These are phyloP conservation scores for Hybognathus amarus DNA, from an alignment of 2,797 vertebrate species.

Conservation along the genomic window DNA sequence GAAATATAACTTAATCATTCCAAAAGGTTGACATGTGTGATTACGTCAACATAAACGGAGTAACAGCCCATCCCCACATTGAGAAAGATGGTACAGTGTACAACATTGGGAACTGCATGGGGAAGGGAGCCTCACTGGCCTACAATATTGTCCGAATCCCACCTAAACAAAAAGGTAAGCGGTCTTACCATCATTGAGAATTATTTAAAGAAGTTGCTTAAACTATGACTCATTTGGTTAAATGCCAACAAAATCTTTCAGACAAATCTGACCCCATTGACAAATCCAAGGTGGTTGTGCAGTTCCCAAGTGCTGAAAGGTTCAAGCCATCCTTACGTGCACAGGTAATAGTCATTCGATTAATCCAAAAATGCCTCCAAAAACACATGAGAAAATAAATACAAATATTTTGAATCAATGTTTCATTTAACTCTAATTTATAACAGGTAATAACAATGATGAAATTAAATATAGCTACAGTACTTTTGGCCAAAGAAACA, in stretches of 20 bases:
- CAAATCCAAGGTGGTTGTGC: constrained; percentile 92
- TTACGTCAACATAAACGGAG: constrained; percentile 90
- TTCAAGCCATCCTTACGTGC: constrained; percentile 98
- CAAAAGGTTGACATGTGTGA: constrained; percentile 93
- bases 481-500: background rate
- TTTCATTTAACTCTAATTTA: background rate
- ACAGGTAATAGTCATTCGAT: constrained; percentile 81
- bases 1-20: constrained; percentile 7
- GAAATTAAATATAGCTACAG: background rate
- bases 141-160: constrained; percentile 94
- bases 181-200: background rate
- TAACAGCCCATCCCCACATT: constrained; percentile 94
- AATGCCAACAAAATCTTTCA: constrained; percentile 63
- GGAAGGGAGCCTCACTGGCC: constrained; percentile 91
- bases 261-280: constrained; percentile 93
- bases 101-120: constrained; percentile 98
- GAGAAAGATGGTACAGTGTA: constrained; percentile 94
- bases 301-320: constrained; percentile 95
- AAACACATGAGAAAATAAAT: background rate
- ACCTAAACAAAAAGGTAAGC: constrained; percentile 89
- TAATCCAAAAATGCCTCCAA: background rate
- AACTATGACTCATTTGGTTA: background rate
- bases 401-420: background rate
- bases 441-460: background rate
- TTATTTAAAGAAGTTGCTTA: background rate